phyloP scores from a whole-genome alignment of 2,797 vertebrate species.

The Pteronotus mesoamericanus region DNA sequence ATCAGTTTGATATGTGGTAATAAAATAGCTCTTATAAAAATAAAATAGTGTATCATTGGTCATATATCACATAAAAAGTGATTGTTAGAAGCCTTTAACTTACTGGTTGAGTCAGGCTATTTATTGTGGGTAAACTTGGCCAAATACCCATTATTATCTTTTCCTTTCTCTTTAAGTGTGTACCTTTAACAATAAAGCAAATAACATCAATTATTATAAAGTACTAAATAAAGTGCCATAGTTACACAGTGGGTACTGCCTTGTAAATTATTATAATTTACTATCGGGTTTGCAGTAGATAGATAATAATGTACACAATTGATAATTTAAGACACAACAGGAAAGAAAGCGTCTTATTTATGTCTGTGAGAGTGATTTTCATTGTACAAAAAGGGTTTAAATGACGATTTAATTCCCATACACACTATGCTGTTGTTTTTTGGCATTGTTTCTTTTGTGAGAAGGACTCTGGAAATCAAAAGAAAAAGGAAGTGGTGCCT shows the following conservation, averaged over 20 bases:
- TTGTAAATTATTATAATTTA: constrained; percentile 50
- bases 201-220: constrained; percentile 24
- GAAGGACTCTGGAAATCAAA: neutral
- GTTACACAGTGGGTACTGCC: constrained; percentile 31
- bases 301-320: neutral
- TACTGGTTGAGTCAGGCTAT: neutral
- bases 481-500: neutral
- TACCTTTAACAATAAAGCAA: constrained; percentile 35
- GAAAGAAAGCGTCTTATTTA: neutral
- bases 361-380: neutral
- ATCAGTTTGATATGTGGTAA: neutral
- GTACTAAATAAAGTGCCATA: neutral
- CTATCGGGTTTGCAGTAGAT: neutral
- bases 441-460: constrained; percentile 4
- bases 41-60: neutral
- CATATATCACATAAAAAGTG: neutral
- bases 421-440: neutral
- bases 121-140: neutral
- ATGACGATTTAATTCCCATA: neutral
- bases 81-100: constrained; percentile 14
- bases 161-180: constrained; percentile 20
- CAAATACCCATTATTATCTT: neutral
- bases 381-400: neutral
- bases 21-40: too few species aligned
- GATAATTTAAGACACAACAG: constrained; percentile 5